Evolutionary conservation across 2,113 vertebrate genomes (phyloP).

Genomic region (Bombycilla garrulus): DNA sequence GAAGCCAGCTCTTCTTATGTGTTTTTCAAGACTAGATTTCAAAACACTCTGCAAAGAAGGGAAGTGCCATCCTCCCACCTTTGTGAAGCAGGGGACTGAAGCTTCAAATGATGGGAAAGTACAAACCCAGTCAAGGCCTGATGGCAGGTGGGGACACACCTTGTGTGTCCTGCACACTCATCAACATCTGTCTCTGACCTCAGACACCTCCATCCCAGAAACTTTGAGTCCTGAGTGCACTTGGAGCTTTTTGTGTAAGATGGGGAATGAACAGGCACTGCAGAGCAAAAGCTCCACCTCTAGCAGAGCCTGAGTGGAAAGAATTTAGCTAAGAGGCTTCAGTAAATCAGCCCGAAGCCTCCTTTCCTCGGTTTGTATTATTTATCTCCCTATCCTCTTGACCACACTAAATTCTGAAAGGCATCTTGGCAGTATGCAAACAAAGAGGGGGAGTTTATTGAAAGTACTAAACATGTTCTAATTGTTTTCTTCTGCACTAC

Average conservation of each 20-base stretch:
- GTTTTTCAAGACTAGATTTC: neutral
- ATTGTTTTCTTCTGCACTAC: constrained; percentile 42
- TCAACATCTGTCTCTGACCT: neutral
- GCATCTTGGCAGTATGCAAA: constrained; percentile 45
- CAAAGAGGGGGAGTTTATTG: constrained; percentile 29
- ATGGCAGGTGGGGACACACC: neutral
- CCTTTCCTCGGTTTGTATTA: constrained; percentile 8
- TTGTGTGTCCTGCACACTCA: neutral
- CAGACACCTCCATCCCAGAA: neutral
- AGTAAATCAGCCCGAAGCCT: constrained; percentile 33
- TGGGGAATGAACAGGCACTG: neutral
- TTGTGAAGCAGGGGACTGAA: neutral
- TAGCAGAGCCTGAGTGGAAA: constrained; percentile 35
- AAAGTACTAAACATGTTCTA: constrained; percentile 49
- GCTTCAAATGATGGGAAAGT: neutral
- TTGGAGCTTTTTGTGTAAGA: neutral
- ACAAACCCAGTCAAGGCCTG: neutral
- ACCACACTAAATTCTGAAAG: constrained; percentile 54
- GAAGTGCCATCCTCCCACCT: neutral
- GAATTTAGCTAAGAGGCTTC: constrained; percentile 53
- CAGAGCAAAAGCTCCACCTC: constrained; percentile 31
- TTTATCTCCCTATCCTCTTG: constrained; percentile 52
- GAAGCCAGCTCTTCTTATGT: neutral
- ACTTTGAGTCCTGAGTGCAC: neutral
- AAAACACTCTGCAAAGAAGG: neutral